Percentiles rank a stretch among this genome's conserved stretches.
Conservation (phyloP, 2,797 vertebrate species). For the Labroides dimidiatus region DNA sequence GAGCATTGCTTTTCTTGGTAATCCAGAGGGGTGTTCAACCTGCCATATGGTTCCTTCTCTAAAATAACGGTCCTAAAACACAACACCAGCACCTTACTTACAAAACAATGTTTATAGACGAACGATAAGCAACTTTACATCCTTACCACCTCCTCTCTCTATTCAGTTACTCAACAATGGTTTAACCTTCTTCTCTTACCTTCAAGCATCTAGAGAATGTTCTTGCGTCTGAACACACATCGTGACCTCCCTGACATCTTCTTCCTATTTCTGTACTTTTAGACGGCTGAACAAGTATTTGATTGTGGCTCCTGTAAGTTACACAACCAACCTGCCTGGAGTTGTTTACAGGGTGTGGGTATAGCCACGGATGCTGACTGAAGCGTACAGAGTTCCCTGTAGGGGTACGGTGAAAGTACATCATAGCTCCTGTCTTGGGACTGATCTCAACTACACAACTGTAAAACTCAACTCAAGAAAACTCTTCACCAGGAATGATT, state of each 20-base stretch:
- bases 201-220: constrained; percentile 3
- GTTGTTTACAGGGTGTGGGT: constrained; percentile 55
- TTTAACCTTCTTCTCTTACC: constrained; percentile 2
- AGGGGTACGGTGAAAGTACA: constrained; percentile 21
- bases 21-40: too few species aligned
- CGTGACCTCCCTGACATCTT: constrained; percentile 11
- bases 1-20: too few species aligned
- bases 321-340: constrained; percentile 39
- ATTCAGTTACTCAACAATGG: not conserved
- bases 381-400: constrained; percentile 45
- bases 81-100: too few species aligned
- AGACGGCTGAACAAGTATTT: constrained; percentile 28
- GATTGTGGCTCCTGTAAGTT: constrained; percentile 28
- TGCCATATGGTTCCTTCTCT: too few species aligned
- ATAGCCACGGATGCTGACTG: constrained; percentile 28
- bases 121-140: too few species aligned
- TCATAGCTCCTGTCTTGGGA: constrained; percentile 11
- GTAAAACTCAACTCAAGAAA: not conserved
- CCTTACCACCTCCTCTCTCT: not conserved
- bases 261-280: constrained; percentile 13
- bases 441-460: constrained; percentile 9
- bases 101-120: too few species aligned
- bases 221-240: constrained; percentile 7
- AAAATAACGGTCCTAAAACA: too few species aligned
- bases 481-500: not conserved